Base-by-base conservation (phyloP, 2,797 vertebrate species). In the Sparus aurata region DNA sequence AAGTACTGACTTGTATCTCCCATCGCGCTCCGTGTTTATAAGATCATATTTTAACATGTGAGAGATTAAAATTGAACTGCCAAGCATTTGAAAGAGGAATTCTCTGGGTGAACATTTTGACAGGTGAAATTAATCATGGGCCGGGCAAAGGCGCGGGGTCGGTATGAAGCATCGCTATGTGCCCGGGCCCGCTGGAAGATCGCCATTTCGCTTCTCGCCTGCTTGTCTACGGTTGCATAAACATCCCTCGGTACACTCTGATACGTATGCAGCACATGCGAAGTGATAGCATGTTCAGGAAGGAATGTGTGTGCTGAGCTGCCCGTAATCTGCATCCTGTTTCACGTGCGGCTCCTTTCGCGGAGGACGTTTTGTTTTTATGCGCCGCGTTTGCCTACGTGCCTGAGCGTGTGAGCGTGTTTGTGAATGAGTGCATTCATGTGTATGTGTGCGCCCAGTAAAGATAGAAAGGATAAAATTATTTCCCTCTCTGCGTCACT, bases 81-180 rank as follows among this genome's bases (percentile, higher is more conserved):
- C 75, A 83, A 74, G 73, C 59, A 46, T 84, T 89, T 66, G 63
- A 84, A 70, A 84, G 70, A 80, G 86, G 89, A 93, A 91, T 91
- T 91, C 81, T 92, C 84, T 18, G 70, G 77, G 83, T 75, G 85
- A 90, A 76, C 77, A 57, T 79, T 90, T 88, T 93, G 93, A 93
- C 91, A 93, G 91, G 84, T 85, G 80, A 89, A 89, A 94, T 93
- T 86, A 92, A 93, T 94, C 91, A 92, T 23, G 46, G 66, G 73
- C 69, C 18, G 47, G 83, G 84, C 76, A 70, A 81, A 88, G 72
- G 79, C 52, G 27, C 47, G 12, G 70, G n/a, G 75, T 70, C 10
- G 69, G 83, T 87, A 83, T 88, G 88, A 92, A 85, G 73, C 85
- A 79, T 85, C 20, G 47, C 83, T 88, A 64, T 91, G 86, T 86